Evolutionary conservation across 2,888 invertebrate species (phyloP).

Genomic region (Caenorhabditis virilis): DNA sequence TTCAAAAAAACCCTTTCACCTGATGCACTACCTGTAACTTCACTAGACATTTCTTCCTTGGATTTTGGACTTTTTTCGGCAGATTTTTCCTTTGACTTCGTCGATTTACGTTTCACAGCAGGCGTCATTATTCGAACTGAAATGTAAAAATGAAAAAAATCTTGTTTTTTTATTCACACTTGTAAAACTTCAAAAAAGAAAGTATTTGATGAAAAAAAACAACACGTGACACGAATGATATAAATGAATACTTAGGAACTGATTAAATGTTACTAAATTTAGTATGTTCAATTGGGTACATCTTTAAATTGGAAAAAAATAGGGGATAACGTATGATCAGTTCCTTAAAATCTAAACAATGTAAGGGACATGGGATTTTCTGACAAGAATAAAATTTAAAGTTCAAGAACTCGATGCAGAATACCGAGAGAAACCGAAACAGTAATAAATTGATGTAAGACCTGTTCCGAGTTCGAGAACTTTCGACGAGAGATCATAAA

Average conservation of each 20-base stretch:
- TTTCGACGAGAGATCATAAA: not conserved
- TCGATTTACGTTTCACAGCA: not conserved
- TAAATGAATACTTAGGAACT: too few species aligned
- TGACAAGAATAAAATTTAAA: not conserved
- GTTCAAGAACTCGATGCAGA: not conserved
- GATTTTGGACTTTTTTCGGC: not conserved
- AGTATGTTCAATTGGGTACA: too few species aligned
- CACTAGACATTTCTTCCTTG: not conserved
- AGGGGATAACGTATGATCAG: too few species aligned
- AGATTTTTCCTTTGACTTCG: not conserved
- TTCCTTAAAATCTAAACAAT: too few species aligned
- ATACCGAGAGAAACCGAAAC: not conserved
- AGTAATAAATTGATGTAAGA: not conserved
- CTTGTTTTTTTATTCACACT: not conserved
- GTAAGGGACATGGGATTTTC: too few species aligned
- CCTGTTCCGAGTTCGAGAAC: not conserved
- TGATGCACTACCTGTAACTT: too few species aligned
- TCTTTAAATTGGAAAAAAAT: too few species aligned
- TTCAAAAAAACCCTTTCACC: conserved; percentile 3
- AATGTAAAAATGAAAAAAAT: not conserved
- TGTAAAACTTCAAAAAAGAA: too few species aligned
- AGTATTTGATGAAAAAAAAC: too few species aligned
- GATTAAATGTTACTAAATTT: too few species aligned
- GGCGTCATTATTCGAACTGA: not conserved
- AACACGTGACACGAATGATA: too few species aligned